Percentiles rank a stretch among this genome's conserved stretches.
Evolutionary conservation across 2,797 vertebrate genomes (phyloP).

Genomic region (Onychomys leucogaster): DNA sequence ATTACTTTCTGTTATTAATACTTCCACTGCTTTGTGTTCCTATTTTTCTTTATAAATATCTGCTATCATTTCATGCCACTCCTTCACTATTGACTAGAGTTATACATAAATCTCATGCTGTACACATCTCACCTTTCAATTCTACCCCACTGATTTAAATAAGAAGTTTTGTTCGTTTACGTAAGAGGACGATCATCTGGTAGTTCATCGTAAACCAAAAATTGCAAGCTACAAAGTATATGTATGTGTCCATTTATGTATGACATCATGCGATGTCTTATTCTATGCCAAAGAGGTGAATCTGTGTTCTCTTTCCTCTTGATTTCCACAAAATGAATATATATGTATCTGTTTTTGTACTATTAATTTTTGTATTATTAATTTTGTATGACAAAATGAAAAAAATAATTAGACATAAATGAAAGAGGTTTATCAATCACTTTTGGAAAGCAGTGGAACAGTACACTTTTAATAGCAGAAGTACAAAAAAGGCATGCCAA

Average conservation of each 20-base stretch:
- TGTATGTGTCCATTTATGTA: slow-evolving; percentile 42
- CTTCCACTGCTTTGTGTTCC: slow-evolving; percentile 48
- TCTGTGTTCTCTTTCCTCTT: slow-evolving; percentile 18
- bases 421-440: slow-evolving; percentile 27
- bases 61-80: slow-evolving; percentile 35
- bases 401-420: slow-evolving; percentile 8
- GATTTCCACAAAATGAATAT: slow-evolving; percentile 46
- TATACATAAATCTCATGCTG: slow-evolving; percentile 15
- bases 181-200: slow-evolving; percentile 35
- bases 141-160: slow-evolving; percentile 29
- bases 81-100: slow-evolving; percentile 48
- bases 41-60: slow-evolving; percentile 54
- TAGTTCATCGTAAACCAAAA: slow-evolving; percentile 54
- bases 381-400: slow-evolving; percentile 5
- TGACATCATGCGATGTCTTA: slow-evolving; percentile 54
- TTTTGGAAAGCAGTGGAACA: slow-evolving; percentile 57
- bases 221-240: neutral
- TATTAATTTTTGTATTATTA: too few relatives aligned
- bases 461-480: slow-evolving; percentile 60
- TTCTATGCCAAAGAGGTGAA: slow-evolving; percentile 41
- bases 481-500: slow-evolving; percentile 49
- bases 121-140: slow-evolving; percentile 54
- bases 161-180: slow-evolving; percentile 42
- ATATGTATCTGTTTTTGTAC: slow-evolving; percentile 14
- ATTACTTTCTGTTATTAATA: slow-evolving; percentile 66